Evolutionary conservation across 1,140 invertebrate genomes (phyloP).

Genomic region (Saxidomus purpurata): DNA sequence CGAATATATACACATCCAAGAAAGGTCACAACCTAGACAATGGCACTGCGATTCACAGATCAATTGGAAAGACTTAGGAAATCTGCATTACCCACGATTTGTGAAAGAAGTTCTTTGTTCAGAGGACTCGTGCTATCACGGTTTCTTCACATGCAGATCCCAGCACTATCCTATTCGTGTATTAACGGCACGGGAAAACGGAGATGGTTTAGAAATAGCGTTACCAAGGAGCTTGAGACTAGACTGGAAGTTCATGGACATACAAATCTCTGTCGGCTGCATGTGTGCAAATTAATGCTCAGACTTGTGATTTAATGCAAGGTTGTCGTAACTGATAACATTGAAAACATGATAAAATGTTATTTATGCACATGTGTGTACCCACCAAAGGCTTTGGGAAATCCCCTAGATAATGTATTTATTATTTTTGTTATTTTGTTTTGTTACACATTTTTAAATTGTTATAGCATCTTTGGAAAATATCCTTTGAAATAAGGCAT

Average conservation of each 20-base stretch:
- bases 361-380: too few species aligned
- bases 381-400: too few species aligned
- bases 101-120: slow-evolving; percentile 23
- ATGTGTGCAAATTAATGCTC: background rate
- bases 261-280: background rate
- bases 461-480: too few species aligned
- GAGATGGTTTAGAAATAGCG: background rate
- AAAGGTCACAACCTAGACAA: background rate
- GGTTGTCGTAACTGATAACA: too few species aligned
- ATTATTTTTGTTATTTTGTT: too few species aligned
- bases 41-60: background rate
- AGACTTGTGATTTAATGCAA: too few species aligned
- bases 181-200: background rate
- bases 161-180: background rate
- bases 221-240: background rate
- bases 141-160: background rate
- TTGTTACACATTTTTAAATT: too few species aligned
- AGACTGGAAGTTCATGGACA: background rate
- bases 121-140: background rate
- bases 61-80: slow-evolving; percentile 20
- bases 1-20: background rate
- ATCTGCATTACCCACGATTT: slow-evolving; percentile 14
- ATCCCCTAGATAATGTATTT: too few species aligned
- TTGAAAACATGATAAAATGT: too few species aligned
- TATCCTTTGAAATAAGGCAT: too few species aligned